Evolutionary conservation across 2,888 invertebrate genomes (phyloP).

Genomic region (Andrena hattorfiana): DNA sequence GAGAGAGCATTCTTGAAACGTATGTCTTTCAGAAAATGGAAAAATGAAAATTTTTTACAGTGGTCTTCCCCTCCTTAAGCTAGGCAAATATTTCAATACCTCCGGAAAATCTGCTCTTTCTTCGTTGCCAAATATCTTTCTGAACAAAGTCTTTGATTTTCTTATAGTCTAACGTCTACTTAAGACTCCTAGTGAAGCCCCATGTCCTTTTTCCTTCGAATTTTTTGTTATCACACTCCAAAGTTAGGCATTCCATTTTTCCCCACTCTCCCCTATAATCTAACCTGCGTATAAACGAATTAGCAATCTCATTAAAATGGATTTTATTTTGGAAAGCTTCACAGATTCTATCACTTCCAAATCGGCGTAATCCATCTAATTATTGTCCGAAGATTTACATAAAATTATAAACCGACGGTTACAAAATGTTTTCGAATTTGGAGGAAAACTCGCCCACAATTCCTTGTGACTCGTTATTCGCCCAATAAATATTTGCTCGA

Average conservation of each 20-base stretch:
- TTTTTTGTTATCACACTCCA: too few relatives aligned
- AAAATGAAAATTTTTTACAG: neutral
- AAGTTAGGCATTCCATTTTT: neutral
- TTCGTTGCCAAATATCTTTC: too few relatives aligned
- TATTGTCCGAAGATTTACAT: constrained; percentile 36
- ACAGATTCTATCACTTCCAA: neutral
- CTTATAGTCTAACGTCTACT: too few relatives aligned
- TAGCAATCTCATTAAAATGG: constrained; percentile 11
- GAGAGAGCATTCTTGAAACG: too few relatives aligned
- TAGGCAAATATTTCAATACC: neutral
- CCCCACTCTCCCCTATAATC: too few relatives aligned
- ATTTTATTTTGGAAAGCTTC: neutral
- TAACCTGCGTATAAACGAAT: neutral
- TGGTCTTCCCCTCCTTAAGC: neutral
- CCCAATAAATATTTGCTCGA: constrained; percentile 66
- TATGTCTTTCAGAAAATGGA: too few relatives aligned
- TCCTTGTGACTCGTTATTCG: constrained; percentile 60
- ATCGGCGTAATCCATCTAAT: constrained; percentile 7
- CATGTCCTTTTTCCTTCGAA: too few relatives aligned
- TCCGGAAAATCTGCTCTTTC: too few relatives aligned
- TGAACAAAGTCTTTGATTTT: too few relatives aligned
- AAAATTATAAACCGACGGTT: constrained; percentile 11
- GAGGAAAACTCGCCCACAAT: constrained; percentile 62
- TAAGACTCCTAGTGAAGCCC: too few relatives aligned
- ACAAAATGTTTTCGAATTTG: constrained; percentile 60